Percentiles rank a stretch among this genome's conserved stretches.
These are phyloP conservation scores for Atlantisia rogersi DNA, from an alignment of 2,113 vertebrate genomes.

Conservation along the genomic window DNA sequence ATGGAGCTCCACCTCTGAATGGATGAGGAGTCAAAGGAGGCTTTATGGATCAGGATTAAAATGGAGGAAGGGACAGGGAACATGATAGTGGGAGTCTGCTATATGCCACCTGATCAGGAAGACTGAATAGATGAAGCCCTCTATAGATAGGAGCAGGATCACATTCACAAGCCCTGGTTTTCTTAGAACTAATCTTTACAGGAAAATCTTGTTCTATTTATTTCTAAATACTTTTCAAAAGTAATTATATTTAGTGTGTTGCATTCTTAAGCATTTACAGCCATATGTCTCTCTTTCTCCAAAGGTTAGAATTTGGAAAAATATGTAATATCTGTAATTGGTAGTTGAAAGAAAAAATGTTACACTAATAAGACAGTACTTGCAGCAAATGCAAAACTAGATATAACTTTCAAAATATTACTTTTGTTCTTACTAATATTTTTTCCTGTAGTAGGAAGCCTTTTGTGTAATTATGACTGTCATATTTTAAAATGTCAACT, in stretches of 20 bases:
- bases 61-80: too few relatives aligned
- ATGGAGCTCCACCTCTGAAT: too few relatives aligned
- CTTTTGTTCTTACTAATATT: not conserved
- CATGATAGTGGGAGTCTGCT: too few relatives aligned
- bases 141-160: too few relatives aligned
- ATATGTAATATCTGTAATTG: not conserved
- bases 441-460: rapidly evolving
- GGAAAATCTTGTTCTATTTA: not conserved
- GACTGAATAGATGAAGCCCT: too few relatives aligned
- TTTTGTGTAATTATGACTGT: not conserved
- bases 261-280: not conserved
- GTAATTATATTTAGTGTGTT: not conserved
- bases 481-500: not conserved
- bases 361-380: not conserved
- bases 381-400: not conserved
- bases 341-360: not conserved
- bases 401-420: not conserved
- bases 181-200: not conserved
- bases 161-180: too few relatives aligned
- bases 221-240: not conserved
- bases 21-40: too few relatives aligned
- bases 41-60: too few relatives aligned
- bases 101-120: too few relatives aligned
- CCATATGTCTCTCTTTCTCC: not conserved
- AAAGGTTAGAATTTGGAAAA: not conserved